Evolutionary conservation across 2,113 vertebrate genomes (phyloP), one percentile per base, ranked within the genome.

Genomic region (Arvicanthis niloticus): DNA sequence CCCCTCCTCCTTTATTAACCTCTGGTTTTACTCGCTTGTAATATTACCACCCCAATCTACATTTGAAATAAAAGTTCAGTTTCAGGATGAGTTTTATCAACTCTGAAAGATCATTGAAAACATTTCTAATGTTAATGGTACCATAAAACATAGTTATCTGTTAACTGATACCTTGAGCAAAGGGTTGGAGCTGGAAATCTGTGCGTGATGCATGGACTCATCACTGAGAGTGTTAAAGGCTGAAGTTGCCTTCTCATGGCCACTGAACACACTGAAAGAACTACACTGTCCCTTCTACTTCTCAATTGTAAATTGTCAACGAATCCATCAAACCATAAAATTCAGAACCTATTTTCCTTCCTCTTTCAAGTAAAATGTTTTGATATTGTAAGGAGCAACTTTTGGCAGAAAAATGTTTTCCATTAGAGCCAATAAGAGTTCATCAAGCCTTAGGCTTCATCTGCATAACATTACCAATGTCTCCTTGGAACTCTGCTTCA

Each of bases 331-430:
- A 72, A 77, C 16, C 0, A 0, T 62, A 73, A 94, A 88, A 78
- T 24, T 56, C 22, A 60, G 67, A 88, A 70, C 42, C 60, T n/a
- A 24, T 51, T 92, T 92, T 91, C 40, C 53, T 92, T 96, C 53
- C 53, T 90, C 80, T 45, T 58, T 78, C 58, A 82, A 97, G 92
- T 73, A 82, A 96, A 96, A 81, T 65, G 3, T 85, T 91, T 84
- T 73, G 17, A 3, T 89, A 67, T 78, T 84, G 76, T 85, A 96
- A 95, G 1, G 95, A 53, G 80, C 48, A 31, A 24, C 67, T 9
- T 88, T 94, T 81, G 40, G 2, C 19, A 95, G 91, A 58, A 72
- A 97, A 97, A 97, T 80, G 48, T 48, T 92, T 97, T 98, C 91
- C 62, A 94, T 15, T 62, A 24, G 22, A 26, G 7, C 88, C 15